phyloP scores from a whole-genome alignment of 1,140 invertebrate species.

The Ceratina japonica region DNA sequence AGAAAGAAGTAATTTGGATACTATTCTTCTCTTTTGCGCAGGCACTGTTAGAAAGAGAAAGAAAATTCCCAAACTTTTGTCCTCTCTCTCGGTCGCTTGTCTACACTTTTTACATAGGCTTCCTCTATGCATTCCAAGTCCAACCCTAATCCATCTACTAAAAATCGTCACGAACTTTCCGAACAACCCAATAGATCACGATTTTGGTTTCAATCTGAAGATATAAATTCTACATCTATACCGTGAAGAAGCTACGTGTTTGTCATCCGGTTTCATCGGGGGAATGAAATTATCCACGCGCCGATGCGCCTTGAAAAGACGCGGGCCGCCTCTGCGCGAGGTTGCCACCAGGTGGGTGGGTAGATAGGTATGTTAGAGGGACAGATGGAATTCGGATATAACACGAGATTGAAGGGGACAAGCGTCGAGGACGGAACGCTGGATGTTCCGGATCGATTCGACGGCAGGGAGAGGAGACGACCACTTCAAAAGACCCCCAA shows the following conservation, averaged over 20 bases:
- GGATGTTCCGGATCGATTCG: conserved; percentile 47
- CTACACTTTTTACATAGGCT: too few species aligned
- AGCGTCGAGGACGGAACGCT: conserved; percentile 10
- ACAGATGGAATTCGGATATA: conserved; percentile 46
- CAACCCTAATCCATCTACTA: too few species aligned
- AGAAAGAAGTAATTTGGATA: too few species aligned
- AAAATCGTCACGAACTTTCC: too few species aligned
- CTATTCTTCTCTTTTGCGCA: too few species aligned
- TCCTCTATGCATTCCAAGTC: too few species aligned
- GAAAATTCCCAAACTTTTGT: too few species aligned
- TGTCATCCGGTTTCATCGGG: conserved; percentile 67
- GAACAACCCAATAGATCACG: too few species aligned
- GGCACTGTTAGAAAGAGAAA: too few species aligned
- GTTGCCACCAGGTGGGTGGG: conserved; percentile 1
- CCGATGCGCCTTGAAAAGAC: conserved; percentile 65
- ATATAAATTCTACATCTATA: background rate
- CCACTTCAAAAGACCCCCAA: conserved; percentile 42
- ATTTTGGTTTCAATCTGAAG: too few species aligned
- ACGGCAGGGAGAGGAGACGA: conserved; percentile 22
- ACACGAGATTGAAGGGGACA: conserved; percentile 40
- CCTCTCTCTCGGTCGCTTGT: too few species aligned
- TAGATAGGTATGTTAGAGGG: conserved; percentile 12
- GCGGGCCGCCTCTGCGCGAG: background rate
- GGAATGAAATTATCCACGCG: conserved; percentile 71
- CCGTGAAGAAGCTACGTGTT: conserved; percentile 68